Evolutionary conservation across 2,888 invertebrate genomes (phyloP), one percentile per base, ranked within the genome.

Genomic region (Hemithea aestivaria): DNA sequence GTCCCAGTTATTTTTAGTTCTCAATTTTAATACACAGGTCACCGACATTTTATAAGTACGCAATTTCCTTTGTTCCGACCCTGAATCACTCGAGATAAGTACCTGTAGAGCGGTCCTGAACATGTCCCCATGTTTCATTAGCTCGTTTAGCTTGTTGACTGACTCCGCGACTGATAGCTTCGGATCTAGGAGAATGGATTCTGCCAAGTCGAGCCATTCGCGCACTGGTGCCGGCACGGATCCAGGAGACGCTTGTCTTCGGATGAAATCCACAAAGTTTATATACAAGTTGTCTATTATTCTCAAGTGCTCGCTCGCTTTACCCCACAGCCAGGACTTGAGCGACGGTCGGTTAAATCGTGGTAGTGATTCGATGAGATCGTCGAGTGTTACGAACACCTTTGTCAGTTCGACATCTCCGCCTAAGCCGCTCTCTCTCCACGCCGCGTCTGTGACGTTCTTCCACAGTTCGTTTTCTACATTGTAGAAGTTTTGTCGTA

Each of bases 31-130:
- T 44, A 34, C n/a, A 25, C 25, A 45, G 56, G 49, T 58, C 56
- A 55, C 43, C 53, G 58, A 40, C 27, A 35, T 35, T 45, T 40
- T 45, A 49, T 45, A 46, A 55, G 57, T 39, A 40, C 42, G 35
- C 35, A 33, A 40, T 40, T 32, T 46, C 47, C 53, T 49, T 51
- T 56, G 52, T 48, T 46, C 29, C 34, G 22, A 45, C 37, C 39
- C 26, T 35, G 34, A 26, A 39, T 46, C 29, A 45, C 37, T 40
- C 40, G 40, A 33, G 27, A 29, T 39, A 27, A 37, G 36, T 89
- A 94, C 94, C 93, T 92, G 83, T 58, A 67, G 45, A 25, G 89
- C 90, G 8, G 89, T 88, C 54, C 91, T 87, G 77, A 93, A 94
- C 36, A 61, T 34, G 51, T 90, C 88, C 35, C 92, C 91, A 51